Percentiles rank a stretch among this genome's conserved stretches.
These are phyloP conservation scores for Polia nebulosa DNA, from an alignment of 2,888 invertebrate species.

Conservation along the genomic window DNA sequence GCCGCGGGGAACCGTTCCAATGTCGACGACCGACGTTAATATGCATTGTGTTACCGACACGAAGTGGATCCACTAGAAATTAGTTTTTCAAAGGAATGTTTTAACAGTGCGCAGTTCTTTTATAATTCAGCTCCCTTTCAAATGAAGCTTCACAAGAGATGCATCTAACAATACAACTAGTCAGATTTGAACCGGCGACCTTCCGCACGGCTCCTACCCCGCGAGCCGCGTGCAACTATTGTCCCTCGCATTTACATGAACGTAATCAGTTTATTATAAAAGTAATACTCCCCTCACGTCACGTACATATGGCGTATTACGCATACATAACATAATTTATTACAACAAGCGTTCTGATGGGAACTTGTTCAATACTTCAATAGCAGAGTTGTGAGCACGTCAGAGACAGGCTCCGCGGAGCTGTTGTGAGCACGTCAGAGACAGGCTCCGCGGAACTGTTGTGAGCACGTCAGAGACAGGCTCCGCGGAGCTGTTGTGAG, in stretches of 20 bases:
- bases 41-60: slow-evolving; percentile 28
- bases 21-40: slow-evolving; percentile 38
- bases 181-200: slow-evolving; percentile 12
- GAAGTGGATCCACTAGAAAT: slow-evolving; percentile 28
- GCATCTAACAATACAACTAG: slow-evolving; percentile 26
- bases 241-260: slow-evolving; percentile 42
- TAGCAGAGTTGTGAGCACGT: slow-evolving; percentile 11
- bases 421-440: slow-evolving; percentile 31
- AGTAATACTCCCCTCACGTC: slow-evolving; percentile 51
- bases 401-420: slow-evolving; percentile 38
- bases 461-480: slow-evolving; percentile 33
- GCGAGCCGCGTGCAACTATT: slow-evolving; percentile 9
- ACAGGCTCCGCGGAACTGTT: slow-evolving; percentile 37
- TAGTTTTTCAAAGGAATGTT: slow-evolving; percentile 18
- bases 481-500: slow-evolving; percentile 29
- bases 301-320: slow-evolving; percentile 49
- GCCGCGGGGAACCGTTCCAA: slow-evolving; percentile 12
- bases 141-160: slow-evolving; percentile 19
- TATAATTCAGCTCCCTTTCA: slow-evolving; percentile 31
- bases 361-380: slow-evolving; percentile 20
- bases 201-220: not conserved
- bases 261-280: slow-evolving; percentile 56
- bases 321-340: slow-evolving; percentile 38
- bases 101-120: slow-evolving; percentile 25
- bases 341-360: slow-evolving; percentile 20